Percentiles rank a stretch among this genome's conserved stretches.
Evolutionary conservation across 2,113 vertebrate species (phyloP).

Genomic region (Romanogobio albipinnatus): DNA sequence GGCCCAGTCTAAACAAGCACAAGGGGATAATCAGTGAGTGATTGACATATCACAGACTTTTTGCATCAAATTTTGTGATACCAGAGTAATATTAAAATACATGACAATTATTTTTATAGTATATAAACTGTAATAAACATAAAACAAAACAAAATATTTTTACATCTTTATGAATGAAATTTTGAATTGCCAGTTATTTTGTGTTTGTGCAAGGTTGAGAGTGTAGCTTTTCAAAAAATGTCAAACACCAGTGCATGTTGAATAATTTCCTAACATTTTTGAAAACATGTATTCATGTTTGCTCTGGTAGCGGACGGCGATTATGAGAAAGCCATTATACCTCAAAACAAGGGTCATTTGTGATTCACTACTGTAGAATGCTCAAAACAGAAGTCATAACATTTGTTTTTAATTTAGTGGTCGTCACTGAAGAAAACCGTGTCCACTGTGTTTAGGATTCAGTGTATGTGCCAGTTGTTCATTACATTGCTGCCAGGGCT

Average conservation of each 20-base stretch:
- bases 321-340: not conserved
- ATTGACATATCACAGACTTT: not conserved
- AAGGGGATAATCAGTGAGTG: not conserved
- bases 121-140: not conserved
- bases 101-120: not conserved
- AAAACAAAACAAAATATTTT: not conserved
- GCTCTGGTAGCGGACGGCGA: not conserved
- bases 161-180: not conserved
- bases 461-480: not conserved
- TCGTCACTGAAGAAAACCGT: not conserved
- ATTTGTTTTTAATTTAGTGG: not conserved
- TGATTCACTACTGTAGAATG: slow-evolving; percentile 12
- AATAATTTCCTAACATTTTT: not conserved
- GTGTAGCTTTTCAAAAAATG: not conserved
- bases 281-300: not conserved
- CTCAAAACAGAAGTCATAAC: not conserved
- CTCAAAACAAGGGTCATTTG: not conserved
- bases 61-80: not conserved
- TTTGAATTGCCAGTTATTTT: not conserved
- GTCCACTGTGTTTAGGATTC: not conserved
- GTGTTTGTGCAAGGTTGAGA: not conserved
- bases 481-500: not conserved
- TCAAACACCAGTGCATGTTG: not conserved
- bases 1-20: not conserved
- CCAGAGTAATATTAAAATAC: not conserved